phyloP scores from a whole-genome alignment of 2,113 vertebrate species.

The Cinclus cinclus region DNA sequence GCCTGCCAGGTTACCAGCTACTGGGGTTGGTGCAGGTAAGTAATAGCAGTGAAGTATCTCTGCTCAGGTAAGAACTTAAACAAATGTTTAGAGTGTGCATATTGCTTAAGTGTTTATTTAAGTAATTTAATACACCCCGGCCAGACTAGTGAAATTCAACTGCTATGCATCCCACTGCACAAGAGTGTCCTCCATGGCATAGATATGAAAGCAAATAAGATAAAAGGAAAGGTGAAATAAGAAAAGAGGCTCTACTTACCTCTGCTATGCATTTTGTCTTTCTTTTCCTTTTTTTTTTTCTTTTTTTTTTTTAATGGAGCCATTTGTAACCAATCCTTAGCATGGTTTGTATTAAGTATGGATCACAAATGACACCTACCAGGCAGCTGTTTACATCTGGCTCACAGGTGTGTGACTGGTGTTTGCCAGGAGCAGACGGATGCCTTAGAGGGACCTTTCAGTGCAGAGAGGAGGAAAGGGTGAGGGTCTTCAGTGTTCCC shows the following conservation, averaged over 20 bases:
- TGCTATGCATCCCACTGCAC: not conserved
- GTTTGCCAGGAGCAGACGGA: not conserved
- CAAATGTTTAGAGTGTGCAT: not conserved
- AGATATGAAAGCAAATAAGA: conserved; percentile 23
- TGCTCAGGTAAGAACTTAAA: not conserved
- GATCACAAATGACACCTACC: not conserved
- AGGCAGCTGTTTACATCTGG: conserved; percentile 41
- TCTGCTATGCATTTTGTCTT: not conserved
- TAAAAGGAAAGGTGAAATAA: conserved; percentile 16
- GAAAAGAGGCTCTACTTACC: conserved; percentile 8
- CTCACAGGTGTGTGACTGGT: not conserved
- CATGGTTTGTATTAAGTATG: not conserved
- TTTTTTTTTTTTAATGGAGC: not conserved
- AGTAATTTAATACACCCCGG: not conserved
- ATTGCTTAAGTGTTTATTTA: not conserved
- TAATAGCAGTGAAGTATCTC: not conserved
- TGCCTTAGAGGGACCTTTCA: not conserved
- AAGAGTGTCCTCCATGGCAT: not conserved
- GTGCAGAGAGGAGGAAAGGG: not conserved
- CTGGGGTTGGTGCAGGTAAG: not conserved
- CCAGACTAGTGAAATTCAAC: not conserved
- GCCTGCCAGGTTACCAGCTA: not conserved
- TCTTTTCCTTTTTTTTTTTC: not conserved
- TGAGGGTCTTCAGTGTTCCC: not conserved
- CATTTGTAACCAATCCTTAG: not conserved